Percentiles rank a stretch among this genome's conserved stretches.
phyloP scores from a whole-genome alignment of 1,140 invertebrate genomes.

The Cyrtorhinus lividipennis region DNA sequence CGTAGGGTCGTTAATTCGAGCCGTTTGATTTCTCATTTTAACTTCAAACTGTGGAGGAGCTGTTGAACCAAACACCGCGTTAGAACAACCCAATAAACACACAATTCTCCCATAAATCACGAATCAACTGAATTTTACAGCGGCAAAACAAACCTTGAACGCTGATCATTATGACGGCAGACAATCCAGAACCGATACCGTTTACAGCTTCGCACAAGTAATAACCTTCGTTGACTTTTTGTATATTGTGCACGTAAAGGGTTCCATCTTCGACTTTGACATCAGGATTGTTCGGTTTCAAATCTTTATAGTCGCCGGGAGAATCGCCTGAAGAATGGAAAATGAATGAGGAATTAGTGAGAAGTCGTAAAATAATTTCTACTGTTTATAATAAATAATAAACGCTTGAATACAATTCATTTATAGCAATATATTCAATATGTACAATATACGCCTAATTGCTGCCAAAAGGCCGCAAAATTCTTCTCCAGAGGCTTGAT shows the following conservation, averaged over 20 bases:
- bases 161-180: conserved; percentile 80
- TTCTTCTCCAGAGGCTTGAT: too few species aligned
- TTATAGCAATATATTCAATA: too few species aligned
- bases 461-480: too few species aligned
- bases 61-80: conserved; percentile 37
- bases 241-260: conserved; percentile 70
- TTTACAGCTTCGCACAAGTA: conserved; percentile 93
- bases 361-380: too few species aligned
- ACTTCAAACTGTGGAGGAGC: conserved; percentile 89
- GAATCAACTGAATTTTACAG: neutral
- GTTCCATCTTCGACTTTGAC: conserved; percentile 85
- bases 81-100: neutral
- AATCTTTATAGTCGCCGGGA: conserved; percentile 81
- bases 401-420: too few species aligned
- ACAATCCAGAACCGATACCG: conserved; percentile 83
- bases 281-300: conserved; percentile 74
- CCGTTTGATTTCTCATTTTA: conserved; percentile 78
- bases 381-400: too few species aligned
- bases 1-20: conserved; percentile 74
- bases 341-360: neutral
- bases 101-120: neutral
- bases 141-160: conserved; percentile 61
- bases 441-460: too few species aligned
- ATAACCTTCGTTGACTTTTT: conserved; percentile 84
- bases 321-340: conserved; percentile 49